Conservation (phyloP, 2,113 vertebrate species). For the Baryphthengus martii region DNA sequence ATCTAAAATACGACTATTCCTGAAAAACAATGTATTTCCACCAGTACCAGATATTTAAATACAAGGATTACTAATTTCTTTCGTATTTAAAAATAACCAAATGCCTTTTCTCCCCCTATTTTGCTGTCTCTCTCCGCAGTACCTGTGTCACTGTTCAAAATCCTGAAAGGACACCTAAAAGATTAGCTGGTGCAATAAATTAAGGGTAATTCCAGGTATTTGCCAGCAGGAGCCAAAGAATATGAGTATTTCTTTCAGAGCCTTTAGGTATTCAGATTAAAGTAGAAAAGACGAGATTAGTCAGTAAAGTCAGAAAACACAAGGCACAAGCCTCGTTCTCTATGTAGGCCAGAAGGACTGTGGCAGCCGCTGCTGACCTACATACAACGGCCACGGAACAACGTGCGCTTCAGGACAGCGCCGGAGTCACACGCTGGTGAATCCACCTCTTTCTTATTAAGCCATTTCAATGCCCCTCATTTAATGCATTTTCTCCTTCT, state of each 20-base stretch:
- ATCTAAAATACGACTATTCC: fast-evolving
- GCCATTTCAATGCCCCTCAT: background rate
- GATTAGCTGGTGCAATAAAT: background rate
- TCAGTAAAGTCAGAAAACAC: background rate
- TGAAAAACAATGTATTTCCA: fast-evolving
- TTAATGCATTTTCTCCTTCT: fast-evolving
- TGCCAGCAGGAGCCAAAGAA: background rate
- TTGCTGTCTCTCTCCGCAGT: background rate
- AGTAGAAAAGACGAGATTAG: background rate
- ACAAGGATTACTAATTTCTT: background rate
- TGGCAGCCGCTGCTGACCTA: background rate
- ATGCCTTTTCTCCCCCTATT: fast-evolving
- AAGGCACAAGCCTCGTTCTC: fast-evolving
- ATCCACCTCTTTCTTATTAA: background rate
- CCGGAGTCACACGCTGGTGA: fast-evolving
- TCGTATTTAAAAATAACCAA: background rate
- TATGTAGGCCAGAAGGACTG: background rate
- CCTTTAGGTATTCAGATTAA: background rate
- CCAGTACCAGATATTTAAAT: background rate
- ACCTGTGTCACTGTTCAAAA: background rate
- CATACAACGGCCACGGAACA: background rate
- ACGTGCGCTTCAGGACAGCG: fast-evolving
- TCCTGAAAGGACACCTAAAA: background rate
- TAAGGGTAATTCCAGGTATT: background rate
- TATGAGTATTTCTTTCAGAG: fast-evolving